A percentile compares a stretch with the other conserved stretches of the same genome.
Evolutionary conservation across 2,113 vertebrate genomes (phyloP).

Genomic region (Alethe castanea): DNA sequence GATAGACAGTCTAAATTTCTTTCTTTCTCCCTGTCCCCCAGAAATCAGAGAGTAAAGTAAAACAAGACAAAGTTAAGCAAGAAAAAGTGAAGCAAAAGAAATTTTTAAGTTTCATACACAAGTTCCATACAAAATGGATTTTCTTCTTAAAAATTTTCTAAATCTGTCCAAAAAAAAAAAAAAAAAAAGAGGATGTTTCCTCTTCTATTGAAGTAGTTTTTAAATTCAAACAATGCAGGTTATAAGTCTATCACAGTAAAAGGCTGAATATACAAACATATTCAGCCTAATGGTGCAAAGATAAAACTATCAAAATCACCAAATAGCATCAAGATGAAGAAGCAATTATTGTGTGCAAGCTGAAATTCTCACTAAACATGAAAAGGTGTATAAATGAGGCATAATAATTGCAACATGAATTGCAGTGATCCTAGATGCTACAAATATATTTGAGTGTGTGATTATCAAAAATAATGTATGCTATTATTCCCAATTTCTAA

Average conservation of each 20-base stretch:
- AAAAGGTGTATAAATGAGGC: neutral
- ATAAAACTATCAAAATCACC: neutral
- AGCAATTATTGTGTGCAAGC: neutral
- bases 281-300: neutral
- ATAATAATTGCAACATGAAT: neutral
- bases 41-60: neutral
- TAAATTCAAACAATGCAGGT: neutral
- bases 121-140: neutral
- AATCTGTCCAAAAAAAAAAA: neutral
- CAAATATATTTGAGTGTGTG: neutral
- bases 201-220: neutral
- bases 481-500: neutral
- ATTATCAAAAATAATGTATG: neutral
- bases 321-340: neutral
- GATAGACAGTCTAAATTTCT: neutral
- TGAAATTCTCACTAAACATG: neutral
- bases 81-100: neutral
- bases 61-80: neutral
- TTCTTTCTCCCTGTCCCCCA: neutral
- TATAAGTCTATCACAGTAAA: neutral
- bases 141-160: neutral
- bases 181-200: neutral
- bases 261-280: neutral
- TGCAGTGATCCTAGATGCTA: neutral
- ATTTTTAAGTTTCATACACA: neutral